phyloP scores from a whole-genome alignment of 1,140 invertebrate genomes.

The Drosophila mojavensis region DNA sequence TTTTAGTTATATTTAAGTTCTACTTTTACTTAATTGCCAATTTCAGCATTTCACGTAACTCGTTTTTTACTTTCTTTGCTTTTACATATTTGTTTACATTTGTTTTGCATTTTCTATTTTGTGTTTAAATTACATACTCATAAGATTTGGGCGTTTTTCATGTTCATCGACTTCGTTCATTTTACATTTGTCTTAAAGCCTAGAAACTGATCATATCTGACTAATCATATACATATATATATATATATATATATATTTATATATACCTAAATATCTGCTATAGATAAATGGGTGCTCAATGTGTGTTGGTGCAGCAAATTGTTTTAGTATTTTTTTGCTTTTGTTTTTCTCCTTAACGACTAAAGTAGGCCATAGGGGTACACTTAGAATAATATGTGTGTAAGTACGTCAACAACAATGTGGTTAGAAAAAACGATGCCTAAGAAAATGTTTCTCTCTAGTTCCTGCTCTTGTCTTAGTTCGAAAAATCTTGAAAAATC shows the following conservation, averaged over 20 bases:
- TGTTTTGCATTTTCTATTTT: conserved; percentile 2
- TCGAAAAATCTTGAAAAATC: conserved; percentile 76
- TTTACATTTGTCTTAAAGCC: conserved; percentile 70
- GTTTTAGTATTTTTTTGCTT: conserved; percentile 27
- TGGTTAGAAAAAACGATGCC: conserved; percentile 69
- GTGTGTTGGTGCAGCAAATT: conserved; percentile 61
- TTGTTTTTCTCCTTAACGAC: conserved; percentile 16
- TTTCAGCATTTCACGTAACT: conserved; percentile 69
- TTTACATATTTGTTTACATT: conserved; percentile 2
- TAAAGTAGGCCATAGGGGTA: conserved; percentile 76
- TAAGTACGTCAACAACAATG: conserved; percentile 68
- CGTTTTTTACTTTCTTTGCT: conserved; percentile 33
- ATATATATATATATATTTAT: conserved; percentile 38
- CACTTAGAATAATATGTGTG: conserved; percentile 66
- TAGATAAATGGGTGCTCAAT: conserved; percentile 65
- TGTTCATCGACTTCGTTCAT: conserved; percentile 73
- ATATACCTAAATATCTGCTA: conserved; percentile 44
- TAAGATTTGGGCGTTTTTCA: conserved; percentile 84
- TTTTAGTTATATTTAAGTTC: conserved; percentile 14
- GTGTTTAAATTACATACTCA: conserved; percentile 78
- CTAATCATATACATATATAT: conserved; percentile 19
- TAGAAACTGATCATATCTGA: conserved; percentile 38
- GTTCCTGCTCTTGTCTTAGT: conserved; percentile 3
- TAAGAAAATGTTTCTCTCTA: conserved; percentile 57
- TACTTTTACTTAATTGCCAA: conserved; percentile 75